Percentiles rank a stretch among this genome's conserved stretches.
Conservation (phyloP, 2,113 vertebrate species). For the Grantiella picta region DNA sequence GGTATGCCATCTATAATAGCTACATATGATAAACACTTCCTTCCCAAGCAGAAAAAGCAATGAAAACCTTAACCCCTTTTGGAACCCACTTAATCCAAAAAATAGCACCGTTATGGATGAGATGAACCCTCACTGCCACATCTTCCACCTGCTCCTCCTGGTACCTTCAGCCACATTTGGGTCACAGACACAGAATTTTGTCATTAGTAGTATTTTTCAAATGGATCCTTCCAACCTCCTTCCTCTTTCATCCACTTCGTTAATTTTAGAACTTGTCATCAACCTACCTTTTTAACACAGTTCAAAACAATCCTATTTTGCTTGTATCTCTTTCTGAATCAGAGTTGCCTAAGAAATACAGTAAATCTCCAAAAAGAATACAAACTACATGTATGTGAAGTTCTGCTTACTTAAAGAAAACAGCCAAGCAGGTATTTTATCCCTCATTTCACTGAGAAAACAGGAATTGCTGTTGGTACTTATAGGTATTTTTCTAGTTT, state of each 20-base stretch:
- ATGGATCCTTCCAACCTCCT: not conserved
- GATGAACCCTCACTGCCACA: not conserved
- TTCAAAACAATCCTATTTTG: not conserved
- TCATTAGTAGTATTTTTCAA: not conserved
- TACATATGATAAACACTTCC: not conserved
- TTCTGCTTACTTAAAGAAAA: not conserved
- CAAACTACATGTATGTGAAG: not conserved
- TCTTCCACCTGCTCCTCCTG: not conserved
- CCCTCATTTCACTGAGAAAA: not conserved
- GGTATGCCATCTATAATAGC: not conserved
- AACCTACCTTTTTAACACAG: not conserved
- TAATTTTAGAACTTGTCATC: not conserved
- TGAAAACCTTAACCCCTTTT: not conserved
- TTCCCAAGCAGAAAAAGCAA: not conserved
- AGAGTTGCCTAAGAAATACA: not conserved
- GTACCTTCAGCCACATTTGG: not conserved
- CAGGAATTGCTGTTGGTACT: not conserved
- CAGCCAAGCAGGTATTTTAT: not conserved
- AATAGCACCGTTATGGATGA: not conserved
- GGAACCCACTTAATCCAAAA: not conserved
- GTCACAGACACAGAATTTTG: not conserved
- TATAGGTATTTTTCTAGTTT: not conserved
- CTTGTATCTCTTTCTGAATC: not conserved
- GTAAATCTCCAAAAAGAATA: not conserved
- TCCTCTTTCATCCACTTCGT: not conserved